phyloP scores from a whole-genome alignment of 2,797 vertebrate genomes.

The Pseudochaenichthys georgianus region DNA sequence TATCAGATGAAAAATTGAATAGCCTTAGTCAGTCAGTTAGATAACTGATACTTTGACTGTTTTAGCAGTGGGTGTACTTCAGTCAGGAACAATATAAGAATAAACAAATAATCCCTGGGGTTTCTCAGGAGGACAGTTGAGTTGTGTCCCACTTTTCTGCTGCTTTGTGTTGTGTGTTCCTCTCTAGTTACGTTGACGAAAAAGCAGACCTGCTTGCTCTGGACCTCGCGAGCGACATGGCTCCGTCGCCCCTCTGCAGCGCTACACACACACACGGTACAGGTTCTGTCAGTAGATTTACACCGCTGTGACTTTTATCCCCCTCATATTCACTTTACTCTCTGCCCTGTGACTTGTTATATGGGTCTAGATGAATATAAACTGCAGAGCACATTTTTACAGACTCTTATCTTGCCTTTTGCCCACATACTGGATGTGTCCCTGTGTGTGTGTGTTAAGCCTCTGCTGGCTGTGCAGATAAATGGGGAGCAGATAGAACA shows the following conservation, averaged over 20 bases:
- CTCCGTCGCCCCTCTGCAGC: conserved; percentile 29
- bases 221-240: conserved; percentile 42
- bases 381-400: conserved; percentile 35
- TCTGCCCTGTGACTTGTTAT: conserved; percentile 34
- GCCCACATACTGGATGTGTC: conserved; percentile 18
- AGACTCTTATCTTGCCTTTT: conserved; percentile 15
- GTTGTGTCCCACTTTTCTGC: conserved; percentile 75
- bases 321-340: conserved; percentile 40
- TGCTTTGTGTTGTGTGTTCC: conserved; percentile 77
- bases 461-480: conserved; percentile 50
- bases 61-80: conserved; percentile 12
- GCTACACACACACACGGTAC: conserved; percentile 55
- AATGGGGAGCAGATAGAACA: conserved; percentile 44
- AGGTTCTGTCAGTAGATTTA: conserved; percentile 40
- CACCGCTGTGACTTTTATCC: conserved; percentile 47
- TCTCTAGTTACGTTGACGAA: conserved; percentile 72
- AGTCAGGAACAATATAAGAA: neutral
- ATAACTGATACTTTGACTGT: conserved; percentile 8
- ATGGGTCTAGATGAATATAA: conserved; percentile 44
- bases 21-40: conserved; percentile 2
- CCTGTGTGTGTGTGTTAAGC: conserved; percentile 32
- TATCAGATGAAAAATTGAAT: conserved; percentile 4
- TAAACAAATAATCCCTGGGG: conserved; percentile 21
- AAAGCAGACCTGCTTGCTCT: conserved; percentile 34
- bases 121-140: conserved; percentile 43